Base-by-base conservation (phyloP, 2,888 invertebrate genomes). In the Anaspis maculata region DNA sequence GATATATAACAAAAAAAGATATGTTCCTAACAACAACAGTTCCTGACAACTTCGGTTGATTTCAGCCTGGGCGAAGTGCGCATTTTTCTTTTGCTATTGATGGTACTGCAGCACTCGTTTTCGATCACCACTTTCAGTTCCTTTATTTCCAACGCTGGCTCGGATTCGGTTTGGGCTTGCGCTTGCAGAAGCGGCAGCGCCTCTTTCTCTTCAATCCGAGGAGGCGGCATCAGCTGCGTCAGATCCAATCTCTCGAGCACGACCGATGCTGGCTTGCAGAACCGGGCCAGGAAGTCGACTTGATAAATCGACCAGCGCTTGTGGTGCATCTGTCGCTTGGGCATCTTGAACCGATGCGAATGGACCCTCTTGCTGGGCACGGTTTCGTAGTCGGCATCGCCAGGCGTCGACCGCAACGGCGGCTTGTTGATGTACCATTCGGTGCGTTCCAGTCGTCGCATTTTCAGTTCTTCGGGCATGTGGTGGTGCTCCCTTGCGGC, bases 341-440 rank as follows among this genome's bases (percentile, higher is more conserved):
- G 49, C 33, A 49, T 51, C 22, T 41, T 47, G 27, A 49, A 52
- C 3, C 47, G 49, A 7, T 3, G 27, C 23, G 28, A 13, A 12
- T 16, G 7, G 6, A 29, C 27, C 25, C 42, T 27, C 31, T 29
- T 43, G 12, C 7, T 27, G 10, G 11, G 4, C 9, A 39, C 34
- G 1, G 22, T 10, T 14, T 42, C 37, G 32, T 41, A 49, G n/a
- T n/a, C n/a, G n/a, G n/a, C n/a, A n/a, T n/a, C n/a, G n/a, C n/a
- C n/a, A n/a, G n/a, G n/a, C n/a, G n/a, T n/a, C n/a, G n/a, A n/a
- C n/a, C n/a, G n/a, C n/a, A n/a, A n/a, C n/a, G n/a, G n/a, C n/a
- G 28, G 13, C 22, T 41, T 44, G 32, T 52, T 57, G 5, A 57
- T 39, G 39, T 54, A 57, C 48, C 58, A 49, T 26, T 57, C 57